Percentiles rank a stretch among this genome's conserved stretches.
Evolutionary conservation across 2,113 vertebrate species (phyloP).

Genomic region (Takifugu flavidus): DNA sequence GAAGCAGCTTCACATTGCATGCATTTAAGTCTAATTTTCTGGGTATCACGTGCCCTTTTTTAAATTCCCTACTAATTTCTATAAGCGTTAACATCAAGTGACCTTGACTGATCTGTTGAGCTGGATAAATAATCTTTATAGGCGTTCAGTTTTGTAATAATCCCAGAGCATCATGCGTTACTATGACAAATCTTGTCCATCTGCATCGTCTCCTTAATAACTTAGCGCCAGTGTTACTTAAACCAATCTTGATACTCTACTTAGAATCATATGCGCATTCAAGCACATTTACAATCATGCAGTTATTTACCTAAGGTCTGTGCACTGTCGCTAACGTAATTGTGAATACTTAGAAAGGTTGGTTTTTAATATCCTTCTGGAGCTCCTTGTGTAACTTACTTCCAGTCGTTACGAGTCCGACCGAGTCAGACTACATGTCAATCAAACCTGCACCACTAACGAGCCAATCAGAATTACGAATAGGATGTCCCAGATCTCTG

Average conservation of each 20-base stretch:
- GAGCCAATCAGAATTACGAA: slow-evolving; percentile 37
- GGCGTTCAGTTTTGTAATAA: neutral
- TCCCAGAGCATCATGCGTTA: neutral
- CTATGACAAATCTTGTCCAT: neutral
- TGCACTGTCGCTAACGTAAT: neutral
- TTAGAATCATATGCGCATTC: slow-evolving; percentile 2
- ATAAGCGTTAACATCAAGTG: too few relatives aligned
- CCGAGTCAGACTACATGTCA: neutral
- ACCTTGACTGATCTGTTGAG: too few relatives aligned
- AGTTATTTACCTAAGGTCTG: neutral
- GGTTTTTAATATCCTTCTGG: neutral
- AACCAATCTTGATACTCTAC: neutral
- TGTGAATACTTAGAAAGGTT: neutral
- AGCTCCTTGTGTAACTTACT: slow-evolving; percentile 40
- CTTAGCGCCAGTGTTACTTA: neutral
- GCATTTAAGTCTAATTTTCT: too few relatives aligned
- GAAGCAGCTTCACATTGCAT: too few relatives aligned
- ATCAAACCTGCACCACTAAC: neutral
- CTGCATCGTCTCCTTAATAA: neutral
- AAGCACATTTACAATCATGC: neutral
- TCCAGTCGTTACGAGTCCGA: slow-evolving; percentile 18
- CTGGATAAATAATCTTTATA: neutral
- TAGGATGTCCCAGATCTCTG: accelerated
- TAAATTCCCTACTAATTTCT: too few relatives aligned
- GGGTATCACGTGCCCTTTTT: too few relatives aligned